A percentile compares a stretch with the other conserved stretches of the same genome.
phyloP scores from a whole-genome alignment of 2,797 vertebrate genomes.

The Apodemus agrarius region DNA sequence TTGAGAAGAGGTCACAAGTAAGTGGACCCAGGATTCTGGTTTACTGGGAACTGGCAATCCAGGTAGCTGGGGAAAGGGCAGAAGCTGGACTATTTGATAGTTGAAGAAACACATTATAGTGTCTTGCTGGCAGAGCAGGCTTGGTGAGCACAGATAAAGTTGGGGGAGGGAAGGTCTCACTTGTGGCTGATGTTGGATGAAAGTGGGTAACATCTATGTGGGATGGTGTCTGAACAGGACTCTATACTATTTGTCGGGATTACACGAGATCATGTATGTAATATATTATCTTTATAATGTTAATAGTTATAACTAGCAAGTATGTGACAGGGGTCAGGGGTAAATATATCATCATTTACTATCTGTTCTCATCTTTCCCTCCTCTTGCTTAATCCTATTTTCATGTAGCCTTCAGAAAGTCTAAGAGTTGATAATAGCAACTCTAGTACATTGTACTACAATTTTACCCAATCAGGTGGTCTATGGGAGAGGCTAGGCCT shows the following conservation, averaged over 20 bases:
- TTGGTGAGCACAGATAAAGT: background rate
- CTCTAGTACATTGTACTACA: background rate
- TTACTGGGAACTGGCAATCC: background rate
- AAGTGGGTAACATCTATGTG: background rate
- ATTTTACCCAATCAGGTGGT: background rate
- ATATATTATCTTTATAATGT: background rate
- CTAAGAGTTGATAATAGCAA: background rate
- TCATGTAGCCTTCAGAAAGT: constrained; percentile 8
- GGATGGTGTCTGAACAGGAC: background rate
- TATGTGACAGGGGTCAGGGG: background rate
- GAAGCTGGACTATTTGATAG: background rate
- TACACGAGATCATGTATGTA: background rate
- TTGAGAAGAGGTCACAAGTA: background rate
- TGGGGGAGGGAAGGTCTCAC: background rate
- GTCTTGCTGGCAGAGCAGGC: background rate
- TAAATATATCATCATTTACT: background rate
- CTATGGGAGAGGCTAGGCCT: background rate
- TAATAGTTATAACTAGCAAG: background rate
- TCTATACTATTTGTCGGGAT: background rate
- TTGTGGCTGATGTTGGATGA: constrained; percentile 7
- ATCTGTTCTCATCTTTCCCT: background rate
- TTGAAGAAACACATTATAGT: background rate
- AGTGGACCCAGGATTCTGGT: background rate
- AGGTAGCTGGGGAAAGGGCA: background rate
- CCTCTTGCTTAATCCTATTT: background rate